Percentiles rank a stretch among this genome's conserved stretches.
Evolutionary conservation across 1,140 invertebrate species (phyloP).

Genomic region (Anthonomus grandis): DNA sequence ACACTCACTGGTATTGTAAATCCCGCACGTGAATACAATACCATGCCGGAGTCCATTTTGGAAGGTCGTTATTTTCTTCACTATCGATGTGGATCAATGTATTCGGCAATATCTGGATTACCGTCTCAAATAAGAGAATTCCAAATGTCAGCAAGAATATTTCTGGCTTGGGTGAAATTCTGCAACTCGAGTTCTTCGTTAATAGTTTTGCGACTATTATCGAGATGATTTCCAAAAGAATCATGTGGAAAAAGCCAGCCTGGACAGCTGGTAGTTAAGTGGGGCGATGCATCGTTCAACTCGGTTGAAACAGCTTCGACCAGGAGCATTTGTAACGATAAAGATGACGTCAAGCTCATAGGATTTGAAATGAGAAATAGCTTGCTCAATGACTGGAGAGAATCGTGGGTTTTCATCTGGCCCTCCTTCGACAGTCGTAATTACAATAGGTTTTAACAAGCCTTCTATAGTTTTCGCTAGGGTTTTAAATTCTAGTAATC

Average conservation of each 20-base stretch:
- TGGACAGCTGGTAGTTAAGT: neutral
- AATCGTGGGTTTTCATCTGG: too few relatives aligned
- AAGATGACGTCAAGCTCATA: slow-evolving; percentile 7
- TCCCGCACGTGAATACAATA: too few relatives aligned
- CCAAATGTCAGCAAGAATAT: slow-evolving; percentile 13
- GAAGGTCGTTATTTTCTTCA: too few relatives aligned
- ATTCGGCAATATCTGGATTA: slow-evolving; percentile 10
- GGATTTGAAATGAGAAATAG: slow-evolving; percentile 1
- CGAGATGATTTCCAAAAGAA: slow-evolving; percentile 13
- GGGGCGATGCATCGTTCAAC: neutral
- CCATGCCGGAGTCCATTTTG: too few relatives aligned
- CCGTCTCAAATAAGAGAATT: neutral
- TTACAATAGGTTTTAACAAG: too few relatives aligned
- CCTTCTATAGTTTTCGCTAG: too few relatives aligned
- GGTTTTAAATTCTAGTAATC: too few relatives aligned
- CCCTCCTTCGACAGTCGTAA: too few relatives aligned
- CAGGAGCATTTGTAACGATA: neutral
- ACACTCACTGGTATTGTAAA: too few relatives aligned
- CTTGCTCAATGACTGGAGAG: too few relatives aligned
- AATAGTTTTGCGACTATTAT: slow-evolving; percentile 3
- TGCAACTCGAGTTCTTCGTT: neutral
- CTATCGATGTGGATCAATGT: slow-evolving; percentile 2
- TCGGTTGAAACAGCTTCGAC: slow-evolving; percentile 6
- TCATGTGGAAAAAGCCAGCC: slow-evolving; percentile 1
- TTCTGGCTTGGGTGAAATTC: slow-evolving; percentile 4